Base-by-base conservation (phyloP, 2,797 vertebrate genomes). In the Manis pentadactyla region DNA sequence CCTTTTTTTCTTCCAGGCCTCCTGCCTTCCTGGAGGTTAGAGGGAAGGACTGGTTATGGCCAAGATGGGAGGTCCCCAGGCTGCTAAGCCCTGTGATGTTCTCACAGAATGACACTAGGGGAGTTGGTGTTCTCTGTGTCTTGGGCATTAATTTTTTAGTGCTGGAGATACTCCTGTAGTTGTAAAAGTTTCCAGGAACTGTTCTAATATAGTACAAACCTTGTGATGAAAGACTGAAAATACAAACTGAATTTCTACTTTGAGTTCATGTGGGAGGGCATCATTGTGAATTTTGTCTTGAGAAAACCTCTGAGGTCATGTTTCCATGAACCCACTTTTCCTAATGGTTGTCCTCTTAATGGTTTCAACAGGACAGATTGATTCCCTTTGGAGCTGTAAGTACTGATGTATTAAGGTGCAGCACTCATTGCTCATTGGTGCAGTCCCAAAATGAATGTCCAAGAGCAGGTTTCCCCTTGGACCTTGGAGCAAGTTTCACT, bases 401-500 rank as follows among this genome's bases (percentile, higher is more conserved):
- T 97, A 97, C 34, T 92, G 97, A 98, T 98, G 98, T 98, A 97
- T 97, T 98, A 94, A 98, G 97, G 96, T 98, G 98, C 98, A 73
- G 97, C 98, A 81, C 63, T 90, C 93, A 1, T 97, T 95, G 98
- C 97, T 97, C 98, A 98, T 96, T 98, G 92, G 98, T 98, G 98
- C 98, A 98, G 98, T 98, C 98, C 98, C 99, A 99, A 98, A 98
- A 99, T 99, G 99, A 99, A 98, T 98, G 98, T 99, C 98, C 99
- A 99, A 97, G 99, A 99, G 98, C 99, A 99, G 98, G 99, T 98
- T 99, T 99, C 98, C 98, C 99, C 95, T 98, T 99, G 99, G 99
- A 99, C 98, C 99, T 99, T 0, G 99, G 99, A 96, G 98, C 99
- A 98, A 99, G 99, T 99, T 99, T 99, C 98, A 99, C 99, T 95